Base-by-base conservation (phyloP, 2,888 invertebrate species). In the Chrysolina haemoptera region DNA sequence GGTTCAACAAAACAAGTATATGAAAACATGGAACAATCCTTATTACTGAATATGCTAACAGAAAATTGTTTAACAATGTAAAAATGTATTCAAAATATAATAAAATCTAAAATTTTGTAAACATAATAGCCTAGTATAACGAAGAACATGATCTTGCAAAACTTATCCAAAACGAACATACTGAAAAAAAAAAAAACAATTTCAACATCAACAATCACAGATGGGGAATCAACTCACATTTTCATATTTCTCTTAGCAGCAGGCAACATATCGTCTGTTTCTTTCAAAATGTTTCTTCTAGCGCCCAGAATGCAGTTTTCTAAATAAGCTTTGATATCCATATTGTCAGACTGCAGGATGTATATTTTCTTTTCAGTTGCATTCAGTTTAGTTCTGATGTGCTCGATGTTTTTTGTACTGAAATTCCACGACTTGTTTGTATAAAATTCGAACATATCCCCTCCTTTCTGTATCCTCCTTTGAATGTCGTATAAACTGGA, bases 391-490 rank as follows among this genome's bases (percentile, higher is more conserved):
- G 94, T 88, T 1, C 94, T 80, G 10, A 88, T 87, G 68, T 64
- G 11, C 43, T 72, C 43, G 62, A 41, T 35, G 35, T 53, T 22
- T 72, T 41, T 50, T 68, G 94, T 95, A 50, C 92, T 92, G 86
- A 96, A 96, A 82, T 94, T 93, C 98, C 98, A 98, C 70, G 95
- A 94, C 85, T 95, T 95, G 84, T 94, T 95, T 0, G 97, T 96
- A 88, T 97, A 98, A 86, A 96, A 98, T 84, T 96, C 95, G 83
- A 98, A 94, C 3, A 95, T 94, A 82, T 95, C 94, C 82, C 96
- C 94, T 0, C 97, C 95, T 88, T 96, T 95, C 76, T 91, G 91
- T 80, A 98, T 94, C 53, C 95, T 92, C 73, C 73, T 75, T 70
- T 74, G 72, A 65, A 67, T 68, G 22, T 75, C 65, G 48, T 35